Percentiles rank a stretch among this genome's conserved stretches.
These are phyloP conservation scores for Alentia gelatinosa DNA, from an alignment of 2,888 invertebrate genomes.

Conservation along the genomic window DNA sequence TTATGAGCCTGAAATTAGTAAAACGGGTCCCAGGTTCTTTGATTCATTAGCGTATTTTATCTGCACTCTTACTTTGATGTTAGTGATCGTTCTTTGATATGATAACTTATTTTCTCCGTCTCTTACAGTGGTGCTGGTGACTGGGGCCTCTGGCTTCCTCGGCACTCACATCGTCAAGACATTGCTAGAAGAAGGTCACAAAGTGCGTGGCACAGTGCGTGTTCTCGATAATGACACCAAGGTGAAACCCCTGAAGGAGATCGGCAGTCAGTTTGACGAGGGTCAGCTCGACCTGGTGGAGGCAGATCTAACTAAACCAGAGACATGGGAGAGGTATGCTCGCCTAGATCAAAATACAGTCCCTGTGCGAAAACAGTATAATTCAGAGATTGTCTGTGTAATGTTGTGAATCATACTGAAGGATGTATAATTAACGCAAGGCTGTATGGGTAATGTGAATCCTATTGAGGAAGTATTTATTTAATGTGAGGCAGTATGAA, in stretches of 20 bases:
- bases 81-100: too few species aligned
- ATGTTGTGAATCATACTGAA: too few species aligned
- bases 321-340: conserved; percentile 69
- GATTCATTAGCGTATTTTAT: too few species aligned
- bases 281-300: conserved; percentile 40
- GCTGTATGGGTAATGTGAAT: too few species aligned
- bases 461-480: too few species aligned
- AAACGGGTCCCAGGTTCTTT: too few species aligned
- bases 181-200: conserved; percentile 77
- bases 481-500: too few species aligned
- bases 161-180: conserved; percentile 82
- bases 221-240: conserved; percentile 60
- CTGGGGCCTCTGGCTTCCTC: conserved; percentile 82
- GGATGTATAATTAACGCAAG: too few species aligned
- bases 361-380: not conserved
- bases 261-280: conserved; percentile 76
- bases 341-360: too few species aligned
- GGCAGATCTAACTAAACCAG: conserved; percentile 53
- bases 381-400: not conserved
- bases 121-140: conserved; percentile 80
- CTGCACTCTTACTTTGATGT: too few species aligned
- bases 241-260: conserved; percentile 76
- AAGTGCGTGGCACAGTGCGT: conserved; percentile 44
- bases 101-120: too few species aligned
- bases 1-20: too few species aligned